Evolutionary conservation across 2,113 vertebrate genomes (phyloP), one percentile per base, ranked within the genome.

Genomic region (Tragelaphus scriptus): DNA sequence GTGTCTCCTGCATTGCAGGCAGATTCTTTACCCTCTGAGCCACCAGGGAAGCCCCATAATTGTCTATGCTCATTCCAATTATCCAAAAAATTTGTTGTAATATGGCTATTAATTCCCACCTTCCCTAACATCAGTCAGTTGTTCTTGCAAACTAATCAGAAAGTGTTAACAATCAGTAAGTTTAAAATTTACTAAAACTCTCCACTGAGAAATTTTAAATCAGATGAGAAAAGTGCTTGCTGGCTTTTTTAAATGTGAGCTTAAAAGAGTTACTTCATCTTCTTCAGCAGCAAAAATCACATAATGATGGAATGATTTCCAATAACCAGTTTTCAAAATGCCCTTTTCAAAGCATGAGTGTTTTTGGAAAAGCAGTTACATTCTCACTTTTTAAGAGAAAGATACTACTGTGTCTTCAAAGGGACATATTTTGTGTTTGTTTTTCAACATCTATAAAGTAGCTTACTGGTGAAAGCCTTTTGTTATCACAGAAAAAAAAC

Each of bases 361-460:
- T 90, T 82, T 97, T 82, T 94, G 13, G 53, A 80, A 97, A 96
- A 95, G 55, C 19, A 90, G 71, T 92, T 77, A 77, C 7, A 81
- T 91, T 82, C 85, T 96, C 56, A 65, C 7, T 95, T 32, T 68
- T 90, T 56, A 28, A 89, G 4, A 85, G 68, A 61, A 92, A 88
- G 63, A 93, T 63, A 26, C 36, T 21, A 61, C 80, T 68, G 32
- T 91, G 49, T 77, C 63, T 25, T 91, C 7, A 19, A 91, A 53
- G n/a, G 17, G 15, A 53, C 40, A 77, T 19, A 49, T 65, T 51
- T 56, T 25, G 75, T 91, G 12, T 77, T 88, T 84, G 36, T 28
- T 91, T 65, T 85, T 85, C 30, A 95, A 36, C 59, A 88, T 84
- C 55, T 88, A 36, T 85, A 94, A 88, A 9, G n/a, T 91, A 79